Conservation (phyloP, 2,113 vertebrate genomes). For the Sphyrna mokarran region DNA sequence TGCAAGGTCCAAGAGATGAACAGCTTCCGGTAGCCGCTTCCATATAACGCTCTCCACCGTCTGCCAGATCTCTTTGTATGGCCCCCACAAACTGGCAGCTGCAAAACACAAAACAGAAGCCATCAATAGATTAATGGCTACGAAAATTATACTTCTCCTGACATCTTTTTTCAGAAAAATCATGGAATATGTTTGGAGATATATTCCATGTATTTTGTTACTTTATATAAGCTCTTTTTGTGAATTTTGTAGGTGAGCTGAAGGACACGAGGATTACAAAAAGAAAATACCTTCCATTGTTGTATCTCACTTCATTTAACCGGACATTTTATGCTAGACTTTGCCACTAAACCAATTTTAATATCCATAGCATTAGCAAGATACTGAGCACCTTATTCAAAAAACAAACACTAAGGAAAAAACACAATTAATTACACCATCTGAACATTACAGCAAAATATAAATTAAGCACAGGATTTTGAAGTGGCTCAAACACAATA, state of each 20-base stretch:
- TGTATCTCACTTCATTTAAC: not conserved
- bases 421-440: not conserved
- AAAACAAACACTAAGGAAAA: not conserved
- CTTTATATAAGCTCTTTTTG: not conserved
- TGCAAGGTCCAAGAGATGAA: conserved; percentile 82
- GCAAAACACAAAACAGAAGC: not conserved
- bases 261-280: not conserved
- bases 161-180: not conserved
- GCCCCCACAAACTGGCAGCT: conserved; percentile 95
- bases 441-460: not conserved
- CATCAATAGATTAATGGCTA: not conserved
- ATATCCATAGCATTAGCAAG: not conserved
- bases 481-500: not conserved
- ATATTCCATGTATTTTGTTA: not conserved
- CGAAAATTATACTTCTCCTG: not conserved
- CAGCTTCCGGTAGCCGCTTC: conserved; percentile 78
- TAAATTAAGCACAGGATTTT: not conserved
- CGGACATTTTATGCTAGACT: not conserved
- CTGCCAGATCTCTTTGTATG: conserved; percentile 90
- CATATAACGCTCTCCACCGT: conserved; percentile 79
- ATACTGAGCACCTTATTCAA: not conserved
- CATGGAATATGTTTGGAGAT: not conserved
- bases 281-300: not conserved
- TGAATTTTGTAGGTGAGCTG: not conserved
- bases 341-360: not conserved